Evolutionary conservation across 2,797 vertebrate genomes (phyloP), one percentile per base, ranked within the genome.

Genomic region (Eremophila alpestris): DNA sequence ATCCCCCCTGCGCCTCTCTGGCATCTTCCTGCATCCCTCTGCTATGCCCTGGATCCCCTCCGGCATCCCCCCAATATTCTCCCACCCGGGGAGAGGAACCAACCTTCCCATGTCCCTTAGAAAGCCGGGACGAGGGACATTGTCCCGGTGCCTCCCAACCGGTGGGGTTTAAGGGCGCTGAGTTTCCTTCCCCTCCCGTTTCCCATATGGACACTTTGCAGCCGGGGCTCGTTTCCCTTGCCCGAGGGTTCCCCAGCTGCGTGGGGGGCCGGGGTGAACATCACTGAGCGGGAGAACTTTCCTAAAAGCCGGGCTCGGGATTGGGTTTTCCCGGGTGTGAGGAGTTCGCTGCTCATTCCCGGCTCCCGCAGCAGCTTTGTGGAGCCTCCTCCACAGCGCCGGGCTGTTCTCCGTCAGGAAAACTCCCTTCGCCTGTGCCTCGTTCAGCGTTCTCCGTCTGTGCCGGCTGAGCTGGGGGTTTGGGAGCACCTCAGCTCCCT

Each of bases 121-220:
- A 9, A 27, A 55, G 34, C 30, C 6, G 8, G 70, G 46, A 6
- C 6, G 6, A 43, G 56, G 56, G n/a, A 2, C n/a, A 5, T 26
- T 9, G 3, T 45, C 40, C 43, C 1, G 8, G 18, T 5, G 55
- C 15, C 17, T 16, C 52, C 43, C 18, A 16, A 0, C 34, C 40
- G 34, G 2, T 3, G 8, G 0, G 1, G 12, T 36, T 7, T 11
- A 5, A 2, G 32, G 55, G 16, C 51, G 1, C 7, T 5, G 16
- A 2, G 3, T 23, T 54, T 13, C n/a, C 63, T 36, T 14, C 26
- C 45, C 36, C 27, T 15, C 7, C 6, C 9, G 76, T 46, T 83
- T 58, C 58, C 58, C 38, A 3, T 8, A 9, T 4, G 56, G 38
- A 34, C 38, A 2, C 6, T n/a, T 8, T 0, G 30, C 24, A 1